Percentiles rank a stretch among this genome's conserved stretches.
Evolutionary conservation across 2,113 vertebrate genomes (phyloP).

Genomic region (Coptodon rendalli): DNA sequence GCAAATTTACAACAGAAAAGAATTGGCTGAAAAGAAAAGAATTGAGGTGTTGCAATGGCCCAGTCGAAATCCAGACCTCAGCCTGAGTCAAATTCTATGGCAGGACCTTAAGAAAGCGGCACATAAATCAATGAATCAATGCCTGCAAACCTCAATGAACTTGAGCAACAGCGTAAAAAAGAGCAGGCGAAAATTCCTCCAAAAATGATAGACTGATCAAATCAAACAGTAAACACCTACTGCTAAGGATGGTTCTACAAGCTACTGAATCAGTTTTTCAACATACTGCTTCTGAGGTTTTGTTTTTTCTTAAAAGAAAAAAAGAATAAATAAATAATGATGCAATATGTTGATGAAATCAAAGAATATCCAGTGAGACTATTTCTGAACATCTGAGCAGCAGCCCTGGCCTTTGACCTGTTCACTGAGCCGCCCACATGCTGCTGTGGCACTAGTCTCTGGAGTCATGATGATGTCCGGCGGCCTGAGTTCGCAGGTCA

Average conservation of each 20-base stretch:
- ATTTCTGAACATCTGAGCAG: slow-evolving; percentile 47
- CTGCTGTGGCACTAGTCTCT: slow-evolving; percentile 33
- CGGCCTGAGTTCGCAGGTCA: slow-evolving; percentile 64
- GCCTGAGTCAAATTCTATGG: background rate
- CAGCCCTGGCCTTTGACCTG: slow-evolving; percentile 58
- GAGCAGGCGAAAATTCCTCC: background rate
- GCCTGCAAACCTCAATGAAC: background rate
- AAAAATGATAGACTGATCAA: background rate
- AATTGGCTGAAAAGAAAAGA: background rate
- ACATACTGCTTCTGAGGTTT: background rate
- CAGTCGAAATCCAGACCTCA: background rate
- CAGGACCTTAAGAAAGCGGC: background rate
- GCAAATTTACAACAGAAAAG: background rate
- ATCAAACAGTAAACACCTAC: background rate
- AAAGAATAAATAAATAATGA: background rate
- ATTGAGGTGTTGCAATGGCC: background rate
- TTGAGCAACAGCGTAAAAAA: background rate
- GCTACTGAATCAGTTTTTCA: background rate
- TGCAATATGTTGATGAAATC: background rate
- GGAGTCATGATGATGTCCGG: slow-evolving; percentile 52
- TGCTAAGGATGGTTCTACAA: background rate
- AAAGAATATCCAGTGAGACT: background rate
- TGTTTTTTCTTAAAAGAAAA: background rate
- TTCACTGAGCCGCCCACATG: slow-evolving; percentile 43
- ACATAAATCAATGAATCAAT: background rate